phyloP scores from a whole-genome alignment of 2,797 vertebrate species.

The Coccyzus lansbergi region DNA sequence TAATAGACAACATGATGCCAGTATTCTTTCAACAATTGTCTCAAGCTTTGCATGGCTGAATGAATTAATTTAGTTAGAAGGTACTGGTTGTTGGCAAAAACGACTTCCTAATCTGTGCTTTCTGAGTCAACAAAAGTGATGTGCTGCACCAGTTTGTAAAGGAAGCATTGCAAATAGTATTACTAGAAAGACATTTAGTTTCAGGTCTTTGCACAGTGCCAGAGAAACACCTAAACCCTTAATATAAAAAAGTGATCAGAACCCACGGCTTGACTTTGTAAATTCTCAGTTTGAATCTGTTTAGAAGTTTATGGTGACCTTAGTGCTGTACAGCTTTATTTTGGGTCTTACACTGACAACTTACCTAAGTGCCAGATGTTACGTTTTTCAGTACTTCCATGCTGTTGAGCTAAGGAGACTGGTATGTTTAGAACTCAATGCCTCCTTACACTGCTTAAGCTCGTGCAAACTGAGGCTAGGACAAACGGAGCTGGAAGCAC shows the following conservation, averaged over 20 bases:
- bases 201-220: neutral
- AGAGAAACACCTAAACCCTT: rapidly evolving
- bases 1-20: neutral
- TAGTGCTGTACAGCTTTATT: neutral
- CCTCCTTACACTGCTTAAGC: neutral
- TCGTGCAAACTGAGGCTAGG: neutral
- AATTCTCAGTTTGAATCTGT: neutral
- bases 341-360: neutral
- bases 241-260: neutral
- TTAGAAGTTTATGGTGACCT: neutral
- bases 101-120: neutral
- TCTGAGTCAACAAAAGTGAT: neutral
- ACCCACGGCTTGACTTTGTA: neutral
- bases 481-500: neutral
- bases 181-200: neutral
- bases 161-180: neutral
- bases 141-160: neutral
- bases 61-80: slow-evolving; percentile 3
- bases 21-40: neutral
- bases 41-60: neutral
- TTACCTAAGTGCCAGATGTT: neutral
- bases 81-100: neutral
- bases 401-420: neutral
- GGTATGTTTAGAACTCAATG: neutral
- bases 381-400: neutral